These are phyloP conservation scores for Nycticryphes semicollaris DNA, from an alignment of 2,113 vertebrate genomes.

Conservation along the genomic window DNA sequence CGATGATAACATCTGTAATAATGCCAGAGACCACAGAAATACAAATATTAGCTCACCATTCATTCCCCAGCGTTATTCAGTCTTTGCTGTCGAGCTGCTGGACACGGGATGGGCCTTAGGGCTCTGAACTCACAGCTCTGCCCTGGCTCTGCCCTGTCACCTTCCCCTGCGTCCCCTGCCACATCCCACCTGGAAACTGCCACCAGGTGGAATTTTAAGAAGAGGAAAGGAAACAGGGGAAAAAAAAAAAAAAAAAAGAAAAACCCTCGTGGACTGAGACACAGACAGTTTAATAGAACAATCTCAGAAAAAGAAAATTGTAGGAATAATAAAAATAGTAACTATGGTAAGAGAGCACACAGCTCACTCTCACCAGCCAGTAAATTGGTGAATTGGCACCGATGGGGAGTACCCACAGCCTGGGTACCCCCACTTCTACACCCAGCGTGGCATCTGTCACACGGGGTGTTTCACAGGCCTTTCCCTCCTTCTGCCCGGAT, in stretches of 20 bases:
- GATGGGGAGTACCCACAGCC: background rate
- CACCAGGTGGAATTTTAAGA: background rate
- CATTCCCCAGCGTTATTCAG: background rate
- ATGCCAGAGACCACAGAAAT: background rate
- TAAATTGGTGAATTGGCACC: background rate
- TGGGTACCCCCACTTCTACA: background rate
- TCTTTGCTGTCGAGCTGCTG: background rate
- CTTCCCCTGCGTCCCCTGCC: background rate
- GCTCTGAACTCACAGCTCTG: background rate
- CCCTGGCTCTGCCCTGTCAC: background rate
- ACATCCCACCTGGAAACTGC: background rate
- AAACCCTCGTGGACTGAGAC: background rate
- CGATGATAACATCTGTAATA: background rate
- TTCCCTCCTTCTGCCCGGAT: background rate
- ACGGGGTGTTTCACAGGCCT: background rate
- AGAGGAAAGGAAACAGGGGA: too few relatives aligned
- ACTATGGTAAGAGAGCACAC: background rate
- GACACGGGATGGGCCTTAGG: rapidly evolving
- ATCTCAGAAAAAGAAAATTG: background rate
- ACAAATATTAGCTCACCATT: background rate
- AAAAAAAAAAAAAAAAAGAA: background rate
- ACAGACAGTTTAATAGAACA: background rate
- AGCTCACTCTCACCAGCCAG: background rate
- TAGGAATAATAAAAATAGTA: background rate
- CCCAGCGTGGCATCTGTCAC: background rate